A percentile compares a stretch with the other conserved stretches of the same genome.
These are phyloP conservation scores for Cydia amplana DNA, from an alignment of 1,140 invertebrate species.

Conservation along the genomic window DNA sequence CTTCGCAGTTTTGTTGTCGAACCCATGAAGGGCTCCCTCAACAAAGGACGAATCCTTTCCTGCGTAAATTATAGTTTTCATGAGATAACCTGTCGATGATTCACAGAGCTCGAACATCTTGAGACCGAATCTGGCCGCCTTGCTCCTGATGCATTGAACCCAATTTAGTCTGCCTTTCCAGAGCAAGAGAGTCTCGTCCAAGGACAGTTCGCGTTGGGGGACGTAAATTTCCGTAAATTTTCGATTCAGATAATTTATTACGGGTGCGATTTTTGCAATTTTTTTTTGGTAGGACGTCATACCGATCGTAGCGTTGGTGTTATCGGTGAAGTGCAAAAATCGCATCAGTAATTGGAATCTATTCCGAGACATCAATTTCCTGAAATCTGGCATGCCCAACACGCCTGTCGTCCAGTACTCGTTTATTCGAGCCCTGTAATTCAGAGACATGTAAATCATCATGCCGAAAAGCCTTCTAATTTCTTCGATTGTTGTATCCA, in stretches of 20 bases:
- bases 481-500: slow-evolving; percentile 38
- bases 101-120: slow-evolving; percentile 46
- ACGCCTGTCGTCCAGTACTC: slow-evolving; percentile 32
- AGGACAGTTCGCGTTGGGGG: slow-evolving; percentile 34
- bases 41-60: slow-evolving; percentile 19
- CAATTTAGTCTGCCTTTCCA: slow-evolving; percentile 45
- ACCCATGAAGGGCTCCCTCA: slow-evolving; percentile 23
- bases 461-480: slow-evolving; percentile 43
- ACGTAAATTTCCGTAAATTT: slow-evolving; percentile 41
- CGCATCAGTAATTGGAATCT: slow-evolving; percentile 36
- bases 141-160: slow-evolving; percentile 42
- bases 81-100: slow-evolving; percentile 38
- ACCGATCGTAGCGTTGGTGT: slow-evolving; percentile 18
- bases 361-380: slow-evolving; percentile 39
- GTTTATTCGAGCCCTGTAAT: slow-evolving; percentile 35
- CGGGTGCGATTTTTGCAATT: slow-evolving; percentile 41
- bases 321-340: slow-evolving; percentile 46
- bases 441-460: slow-evolving; percentile 41
- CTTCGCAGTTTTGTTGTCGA: slow-evolving; percentile 3
- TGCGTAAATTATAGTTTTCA: slow-evolving; percentile 25
- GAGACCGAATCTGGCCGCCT: slow-evolving; percentile 47
- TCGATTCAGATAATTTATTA: slow-evolving; percentile 45
- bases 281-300: slow-evolving; percentile 35
- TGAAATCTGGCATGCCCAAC: slow-evolving; percentile 29
- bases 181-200: slow-evolving; percentile 46